phyloP scores from a whole-genome alignment of 2,888 invertebrate genomes.

The Lasioglossum malachurum region DNA sequence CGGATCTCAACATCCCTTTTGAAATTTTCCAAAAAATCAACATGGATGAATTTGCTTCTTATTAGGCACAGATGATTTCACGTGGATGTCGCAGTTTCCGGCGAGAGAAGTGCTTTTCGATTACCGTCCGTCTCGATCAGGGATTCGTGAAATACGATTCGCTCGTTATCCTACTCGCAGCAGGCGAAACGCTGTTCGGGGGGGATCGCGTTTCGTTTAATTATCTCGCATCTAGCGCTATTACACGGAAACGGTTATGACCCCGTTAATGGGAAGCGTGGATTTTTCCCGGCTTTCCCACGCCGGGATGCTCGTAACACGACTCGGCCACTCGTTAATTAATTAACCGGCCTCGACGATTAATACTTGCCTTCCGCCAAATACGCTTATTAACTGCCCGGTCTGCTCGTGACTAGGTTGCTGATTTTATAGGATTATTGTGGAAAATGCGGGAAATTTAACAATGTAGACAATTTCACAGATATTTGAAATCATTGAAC shows the following conservation, averaged over 20 bases:
- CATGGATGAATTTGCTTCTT: not conserved
- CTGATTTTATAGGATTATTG: not conserved
- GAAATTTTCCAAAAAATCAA: not conserved
- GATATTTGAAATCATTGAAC: not conserved
- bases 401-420: not conserved
- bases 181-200: not conserved
- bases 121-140: not conserved
- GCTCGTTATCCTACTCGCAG: not conserved
- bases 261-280: slow-evolving; percentile 20
- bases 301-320: not conserved
- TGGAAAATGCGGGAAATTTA: not conserved
- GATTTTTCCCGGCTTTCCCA: not conserved
- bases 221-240: slow-evolving; percentile 25
- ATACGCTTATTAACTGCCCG: not conserved
- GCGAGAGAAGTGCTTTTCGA: not conserved
- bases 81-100: not conserved
- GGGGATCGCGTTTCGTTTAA: slow-evolving; percentile 18
- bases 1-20: too few species aligned
- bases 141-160: not conserved
- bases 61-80: not conserved
- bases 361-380: not conserved
- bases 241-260: slow-evolving; percentile 19
- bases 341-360: slow-evolving; percentile 12
- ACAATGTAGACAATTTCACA: not conserved
- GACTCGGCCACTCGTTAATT: slow-evolving; percentile 22